Base-by-base conservation (phyloP, 2,113 vertebrate species). In the Elaphurus davidianus region DNA sequence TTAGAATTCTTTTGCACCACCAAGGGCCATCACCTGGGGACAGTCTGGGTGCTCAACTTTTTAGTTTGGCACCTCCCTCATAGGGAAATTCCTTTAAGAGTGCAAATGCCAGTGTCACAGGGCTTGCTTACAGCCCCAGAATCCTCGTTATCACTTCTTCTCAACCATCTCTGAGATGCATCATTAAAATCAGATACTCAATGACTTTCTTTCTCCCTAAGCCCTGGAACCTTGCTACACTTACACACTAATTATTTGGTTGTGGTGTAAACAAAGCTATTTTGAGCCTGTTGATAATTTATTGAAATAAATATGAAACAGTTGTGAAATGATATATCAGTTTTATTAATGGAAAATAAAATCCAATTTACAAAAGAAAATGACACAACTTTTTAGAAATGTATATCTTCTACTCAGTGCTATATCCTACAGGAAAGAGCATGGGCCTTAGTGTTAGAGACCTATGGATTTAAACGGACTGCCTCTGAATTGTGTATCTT, bases 361-460 rank as follows among this genome's bases (percentile, higher is more conserved):
- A 76, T 83, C 81, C 5, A 45, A n/a, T 62, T 96, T 97, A 47
- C 7, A 67, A 94, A 96, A 97, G 52, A 33, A 90, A 87, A 89
- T 79, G 52, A 27, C 1, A 90, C 9, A 67, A 43, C 5, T 71
- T 96, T 92, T 95, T 52, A 95, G 57, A 97, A 97, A 95, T 60
- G 21, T 14, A 0, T 84, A n/a, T 83, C 55, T 92, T 83, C 47
- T 67, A 19, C 7, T 50, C 95, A 92, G 43, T 79, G 14, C 27
- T 54, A 12, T 82, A 57, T 59, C 64, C 16, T 85, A 28, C 62
- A 81, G 25, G 79, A 76, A 89, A 89, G 76, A 85, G 30, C 13
- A 54, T 43, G 25, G 33, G 30, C 47, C 62, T 96, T 93, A 12
- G 62, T 90, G 15, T 90, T 85, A 92, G 36, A 98, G 47, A 87